Evolutionary conservation across 2,888 invertebrate species (phyloP), one percentile per base, ranked within the genome.

Genomic region (Athalia cordata): DNA sequence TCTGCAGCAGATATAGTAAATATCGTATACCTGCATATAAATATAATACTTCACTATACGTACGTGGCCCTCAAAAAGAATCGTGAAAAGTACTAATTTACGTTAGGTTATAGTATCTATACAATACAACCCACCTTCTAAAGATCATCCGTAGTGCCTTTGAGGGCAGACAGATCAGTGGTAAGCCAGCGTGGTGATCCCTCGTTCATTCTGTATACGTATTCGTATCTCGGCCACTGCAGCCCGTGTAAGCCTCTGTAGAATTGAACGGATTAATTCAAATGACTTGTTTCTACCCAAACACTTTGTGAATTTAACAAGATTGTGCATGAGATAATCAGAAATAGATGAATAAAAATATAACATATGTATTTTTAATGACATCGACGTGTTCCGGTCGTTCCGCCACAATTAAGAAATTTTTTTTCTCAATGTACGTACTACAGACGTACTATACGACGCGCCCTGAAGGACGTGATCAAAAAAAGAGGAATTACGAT

Each of bases 101-200:
- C 59, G n/a, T 45, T 50, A 62, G 59, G 43, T 29, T 29, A 29
- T 29, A 29, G 29, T 29, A 11, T 59, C 57, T n/a, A 8, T 29
- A 29, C 29, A 29, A 11, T 59, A 45, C 13, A 45, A 61, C 62
- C 4, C 85, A 89, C 89, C 89, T 89, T 89, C 89, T 89, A 89
- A 89, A 89, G 88, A 89, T 86, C 89, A 89, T 89, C 83, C 87
- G 87, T 89, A 83, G 85, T 84, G 84, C 85, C 75, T 62, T 61
- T 82, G 84, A 85, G 87, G 88, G 87, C 87, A 87, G 84, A 82
- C 84, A 83, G 86, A 86, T 87, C 87, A 86, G 84, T 85, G 84
- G 83, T 86, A 84, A 86, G 84, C 80, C 83, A 81, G 80, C 81
- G 81, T 83, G 83, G 80, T 80, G 80, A 82, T 81, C 80, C 82